Percentiles rank a stretch among this genome's conserved stretches.
These are phyloP conservation scores for Anabas testudineus DNA, from an alignment of 2,797 vertebrate genomes.

Conservation along the genomic window DNA sequence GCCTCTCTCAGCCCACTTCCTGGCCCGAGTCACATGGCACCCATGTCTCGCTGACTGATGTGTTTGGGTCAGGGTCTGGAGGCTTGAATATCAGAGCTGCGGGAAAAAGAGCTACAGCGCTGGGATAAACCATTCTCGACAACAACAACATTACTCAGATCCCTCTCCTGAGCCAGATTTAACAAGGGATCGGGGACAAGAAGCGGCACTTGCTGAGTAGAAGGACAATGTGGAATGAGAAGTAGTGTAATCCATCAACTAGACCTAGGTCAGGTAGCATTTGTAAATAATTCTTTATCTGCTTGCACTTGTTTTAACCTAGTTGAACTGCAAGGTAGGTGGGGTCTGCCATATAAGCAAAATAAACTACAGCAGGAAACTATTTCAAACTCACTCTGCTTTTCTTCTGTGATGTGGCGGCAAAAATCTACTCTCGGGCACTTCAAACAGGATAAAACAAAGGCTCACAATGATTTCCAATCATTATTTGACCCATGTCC, in stretches of 20 bases:
- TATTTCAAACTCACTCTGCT: slow-evolving; percentile 34
- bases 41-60: slow-evolving; percentile 73
- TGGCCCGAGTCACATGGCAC: slow-evolving; percentile 67
- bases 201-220: slow-evolving; percentile 25
- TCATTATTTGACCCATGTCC: slow-evolving; percentile 55
- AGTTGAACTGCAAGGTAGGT: slow-evolving; percentile 45
- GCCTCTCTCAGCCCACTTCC: slow-evolving; percentile 65
- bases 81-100: slow-evolving; percentile 68
- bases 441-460: slow-evolving; percentile 57
- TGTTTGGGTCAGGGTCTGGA: slow-evolving; percentile 74
- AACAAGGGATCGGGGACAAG: slow-evolving; percentile 58
- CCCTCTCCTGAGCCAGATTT: slow-evolving; percentile 65
- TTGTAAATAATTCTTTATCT: slow-evolving; percentile 57
- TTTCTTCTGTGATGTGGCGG: slow-evolving; percentile 22
- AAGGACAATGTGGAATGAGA: slow-evolving; percentile 53
- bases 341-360: slow-evolving; percentile 20
- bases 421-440: slow-evolving; percentile 22
- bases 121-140: slow-evolving; percentile 51
- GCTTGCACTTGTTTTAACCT: slow-evolving; percentile 51
- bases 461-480: slow-evolving; percentile 45
- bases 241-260: slow-evolving; percentile 59
- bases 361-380: slow-evolving; percentile 20
- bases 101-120: slow-evolving; percentile 49
- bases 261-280: slow-evolving; percentile 45
- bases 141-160: slow-evolving; percentile 74